phyloP scores from a whole-genome alignment of 2,888 invertebrate genomes.

The Drosophila phalerata region DNA sequence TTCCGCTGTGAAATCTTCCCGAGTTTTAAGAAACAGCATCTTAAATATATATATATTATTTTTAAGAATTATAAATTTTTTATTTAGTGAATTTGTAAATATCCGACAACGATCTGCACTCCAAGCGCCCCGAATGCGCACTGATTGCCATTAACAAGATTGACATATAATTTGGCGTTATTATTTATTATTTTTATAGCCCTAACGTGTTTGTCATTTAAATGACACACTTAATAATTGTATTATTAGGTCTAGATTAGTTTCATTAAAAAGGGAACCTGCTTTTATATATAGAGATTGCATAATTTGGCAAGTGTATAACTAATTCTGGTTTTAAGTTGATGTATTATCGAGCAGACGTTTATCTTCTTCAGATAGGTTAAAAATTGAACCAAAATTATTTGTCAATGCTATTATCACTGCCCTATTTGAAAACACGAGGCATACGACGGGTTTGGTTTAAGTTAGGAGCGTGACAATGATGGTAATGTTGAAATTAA shows the following conservation, averaged over 20 bases:
- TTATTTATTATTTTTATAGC: constrained; percentile 53
- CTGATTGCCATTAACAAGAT: constrained; percentile 49
- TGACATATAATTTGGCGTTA: constrained; percentile 44
- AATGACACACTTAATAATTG: constrained; percentile 36
- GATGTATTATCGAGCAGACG: neutral
- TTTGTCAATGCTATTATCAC: constrained; percentile 14
- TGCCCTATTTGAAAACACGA: constrained; percentile 29
- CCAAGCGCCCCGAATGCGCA: constrained; percentile 46
- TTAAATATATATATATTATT: constrained; percentile 3
- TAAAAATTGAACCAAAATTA: neutral
- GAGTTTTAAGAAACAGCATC: constrained; percentile 64
- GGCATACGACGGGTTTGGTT: constrained; percentile 24
- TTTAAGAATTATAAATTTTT: neutral
- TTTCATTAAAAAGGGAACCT: constrained; percentile 25
- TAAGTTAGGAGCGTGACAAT: constrained; percentile 53
- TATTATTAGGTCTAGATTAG: constrained; percentile 6
- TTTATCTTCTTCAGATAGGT: neutral
- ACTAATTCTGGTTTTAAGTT: constrained; percentile 1
- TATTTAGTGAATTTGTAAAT: constrained; percentile 17
- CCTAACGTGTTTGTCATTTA: constrained; percentile 54
- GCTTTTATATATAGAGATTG: constrained; percentile 17
- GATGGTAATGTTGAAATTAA: constrained; percentile 65
- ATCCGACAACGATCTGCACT: constrained; percentile 53
- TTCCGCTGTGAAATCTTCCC: constrained; percentile 63
- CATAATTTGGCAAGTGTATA: neutral